Percentiles rank a stretch among this genome's conserved stretches.
Evolutionary conservation across 2,113 vertebrate species (phyloP).

Genomic region (human): DNA sequence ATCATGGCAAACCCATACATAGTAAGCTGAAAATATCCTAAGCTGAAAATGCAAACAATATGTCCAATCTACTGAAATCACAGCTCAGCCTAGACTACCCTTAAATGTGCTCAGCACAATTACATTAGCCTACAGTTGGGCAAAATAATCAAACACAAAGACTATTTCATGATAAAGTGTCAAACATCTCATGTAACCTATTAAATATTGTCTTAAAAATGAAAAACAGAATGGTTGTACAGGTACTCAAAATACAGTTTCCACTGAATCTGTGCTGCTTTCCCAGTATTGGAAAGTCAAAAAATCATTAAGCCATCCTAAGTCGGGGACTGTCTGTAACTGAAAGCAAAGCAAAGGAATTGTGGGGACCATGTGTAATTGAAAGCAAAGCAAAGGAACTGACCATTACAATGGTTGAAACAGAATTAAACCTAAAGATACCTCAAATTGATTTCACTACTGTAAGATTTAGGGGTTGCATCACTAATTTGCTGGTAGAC

Average conservation of each 20-base stretch:
- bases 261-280: not conserved
- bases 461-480: not conserved
- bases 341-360: no score
- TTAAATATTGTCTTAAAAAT: not conserved
- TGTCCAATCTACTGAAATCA: not conserved
- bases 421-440: slow-evolving; percentile 33
- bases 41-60: not conserved
- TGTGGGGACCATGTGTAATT: not conserved
- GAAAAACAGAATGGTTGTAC: not conserved
- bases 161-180: not conserved
- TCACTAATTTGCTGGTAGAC: not conserved
- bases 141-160: not conserved
- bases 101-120: not conserved
- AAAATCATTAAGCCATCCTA: not conserved
- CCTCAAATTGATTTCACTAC: not conserved
- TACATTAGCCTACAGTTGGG: not conserved
- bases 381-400: slow-evolving; percentile 25
- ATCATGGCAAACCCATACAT: not conserved
- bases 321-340: not conserved
- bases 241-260: not conserved
- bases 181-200: not conserved
- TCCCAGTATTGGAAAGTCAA: no score
- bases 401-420: not conserved
- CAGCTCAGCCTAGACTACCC: not conserved
- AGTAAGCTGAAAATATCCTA: not conserved